phyloP scores from a whole-genome alignment of 2,888 invertebrate genomes.

The Zygogramma bicolorata region DNA sequence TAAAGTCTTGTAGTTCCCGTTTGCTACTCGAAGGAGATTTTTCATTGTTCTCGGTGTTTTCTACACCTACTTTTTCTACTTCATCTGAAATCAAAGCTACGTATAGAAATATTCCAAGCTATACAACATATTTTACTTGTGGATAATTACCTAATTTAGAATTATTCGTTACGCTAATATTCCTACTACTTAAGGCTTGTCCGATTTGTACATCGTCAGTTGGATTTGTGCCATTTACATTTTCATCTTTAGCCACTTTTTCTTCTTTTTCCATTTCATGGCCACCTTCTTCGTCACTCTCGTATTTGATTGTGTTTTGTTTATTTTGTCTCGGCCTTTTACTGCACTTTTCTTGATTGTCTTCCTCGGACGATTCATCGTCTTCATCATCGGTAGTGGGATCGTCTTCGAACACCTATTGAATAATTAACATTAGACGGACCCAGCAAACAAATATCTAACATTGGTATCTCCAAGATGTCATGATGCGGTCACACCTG shows the following conservation, averaged over 20 bases:
- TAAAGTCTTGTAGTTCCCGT: constrained; percentile 58
- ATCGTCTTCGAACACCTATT: constrained; percentile 65
- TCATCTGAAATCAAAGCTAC: constrained; percentile 15
- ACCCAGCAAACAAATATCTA: too few species aligned
- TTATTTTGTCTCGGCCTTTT: constrained; percentile 53
- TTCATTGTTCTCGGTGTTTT: constrained; percentile 16
- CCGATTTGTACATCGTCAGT: constrained; percentile 35
- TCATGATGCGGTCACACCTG: too few species aligned
- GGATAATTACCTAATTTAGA: constrained; percentile 32
- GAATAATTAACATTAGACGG: constrained; percentile 20
- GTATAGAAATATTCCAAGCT: neutral
- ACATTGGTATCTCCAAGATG: neutral
- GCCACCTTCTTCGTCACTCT: constrained; percentile 56
- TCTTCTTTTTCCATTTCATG: constrained; percentile 33
- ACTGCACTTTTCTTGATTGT: constrained; percentile 59
- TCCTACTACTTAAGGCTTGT: constrained; percentile 39
- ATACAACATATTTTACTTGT: neutral
- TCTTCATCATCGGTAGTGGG: constrained; percentile 63
- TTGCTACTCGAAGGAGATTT: constrained; percentile 31
- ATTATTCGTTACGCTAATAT: constrained; percentile 33
- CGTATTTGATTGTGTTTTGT: constrained; percentile 63
- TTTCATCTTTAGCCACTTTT: constrained; percentile 29
- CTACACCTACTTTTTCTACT: constrained; percentile 13
- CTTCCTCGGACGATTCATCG: constrained; percentile 57
- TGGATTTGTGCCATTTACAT: constrained; percentile 10